Conservation (phyloP, 2,888 invertebrate species). For the Girardia tigrina region DNA sequence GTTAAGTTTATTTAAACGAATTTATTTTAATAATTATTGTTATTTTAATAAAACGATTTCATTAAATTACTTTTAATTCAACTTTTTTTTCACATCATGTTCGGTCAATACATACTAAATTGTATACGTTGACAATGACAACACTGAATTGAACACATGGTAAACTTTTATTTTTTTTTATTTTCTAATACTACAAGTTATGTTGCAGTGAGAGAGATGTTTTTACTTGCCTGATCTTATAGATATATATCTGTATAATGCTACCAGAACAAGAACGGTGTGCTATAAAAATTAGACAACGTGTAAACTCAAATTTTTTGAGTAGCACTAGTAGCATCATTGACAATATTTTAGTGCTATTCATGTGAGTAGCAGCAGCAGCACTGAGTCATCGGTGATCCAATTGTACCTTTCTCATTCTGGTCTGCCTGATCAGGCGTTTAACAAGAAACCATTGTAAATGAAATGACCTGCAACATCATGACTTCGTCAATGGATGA, state of each 20-base stretch:
- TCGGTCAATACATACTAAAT: constrained; percentile 16
- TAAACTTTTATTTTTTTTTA: not conserved
- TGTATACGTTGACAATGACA: constrained; percentile 23
- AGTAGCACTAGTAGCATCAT: constrained; percentile 6
- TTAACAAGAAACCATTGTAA: not conserved
- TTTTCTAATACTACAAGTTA: too few relatives aligned
- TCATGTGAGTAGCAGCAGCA: not conserved
- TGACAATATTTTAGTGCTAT: constrained; percentile 6
- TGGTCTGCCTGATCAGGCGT: constrained; percentile 20
- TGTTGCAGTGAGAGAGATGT: constrained; percentile 3
- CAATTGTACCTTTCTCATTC: constrained; percentile 11
- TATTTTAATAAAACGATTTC: too few relatives aligned
- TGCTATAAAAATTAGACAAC: not conserved
- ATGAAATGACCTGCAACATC: not conserved
- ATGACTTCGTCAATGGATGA: constrained; percentile 13
- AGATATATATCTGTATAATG: too few relatives aligned
- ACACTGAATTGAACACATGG: constrained; percentile 1
- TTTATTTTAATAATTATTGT: too few relatives aligned
- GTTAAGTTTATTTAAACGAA: too few relatives aligned
- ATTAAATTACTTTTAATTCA: too few relatives aligned
- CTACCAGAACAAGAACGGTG: constrained; percentile 14
- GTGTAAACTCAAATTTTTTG: constrained; percentile 12
- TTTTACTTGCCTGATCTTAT: constrained; percentile 23
- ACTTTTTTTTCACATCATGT: not conserved
- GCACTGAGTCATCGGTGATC: constrained; percentile 2